Percentiles rank a stretch among this genome's conserved stretches.
These are phyloP conservation scores for Pantala flavescens DNA, from an alignment of 1,140 invertebrate species.

Conservation along the genomic window DNA sequence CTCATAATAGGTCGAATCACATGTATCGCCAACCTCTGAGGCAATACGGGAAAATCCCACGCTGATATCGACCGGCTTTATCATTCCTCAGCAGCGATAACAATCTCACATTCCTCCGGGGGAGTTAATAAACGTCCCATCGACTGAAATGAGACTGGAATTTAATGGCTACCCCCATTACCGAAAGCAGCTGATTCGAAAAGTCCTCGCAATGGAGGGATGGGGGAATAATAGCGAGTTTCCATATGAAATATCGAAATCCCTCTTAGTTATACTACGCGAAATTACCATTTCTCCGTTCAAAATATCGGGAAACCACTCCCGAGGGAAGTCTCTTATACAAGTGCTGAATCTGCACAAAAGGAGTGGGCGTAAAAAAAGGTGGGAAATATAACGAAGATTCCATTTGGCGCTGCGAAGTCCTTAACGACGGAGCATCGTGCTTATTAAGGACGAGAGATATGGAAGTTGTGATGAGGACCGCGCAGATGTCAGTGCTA, in stretches of 20 bases:
- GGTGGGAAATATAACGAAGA: not conserved
- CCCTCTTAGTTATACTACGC: not conserved
- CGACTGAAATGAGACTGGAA: not conserved
- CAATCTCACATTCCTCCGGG: not conserved
- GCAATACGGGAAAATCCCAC: too few species aligned
- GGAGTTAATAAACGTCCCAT: not conserved
- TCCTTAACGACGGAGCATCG: not conserved
- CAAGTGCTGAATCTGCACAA: not conserved
- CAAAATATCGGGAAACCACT: slow-evolving; percentile 5
- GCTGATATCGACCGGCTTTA: too few species aligned
- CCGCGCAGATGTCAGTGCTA: not conserved
- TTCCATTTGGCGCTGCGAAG: not conserved
- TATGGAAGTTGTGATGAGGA: not conserved
- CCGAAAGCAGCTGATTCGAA: not conserved
- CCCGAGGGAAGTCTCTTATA: not conserved
- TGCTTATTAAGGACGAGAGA: not conserved
- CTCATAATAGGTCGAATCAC: too few species aligned
- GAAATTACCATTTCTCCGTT: not conserved
- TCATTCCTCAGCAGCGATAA: not conserved
- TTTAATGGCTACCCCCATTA: not conserved
- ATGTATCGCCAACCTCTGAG: too few species aligned
- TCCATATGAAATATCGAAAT: not conserved
- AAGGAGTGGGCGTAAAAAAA: not conserved
- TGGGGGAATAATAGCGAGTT: not conserved
- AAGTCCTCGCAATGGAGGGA: not conserved